phyloP scores from a whole-genome alignment of 2,888 invertebrate genomes.

The Colostygia pectinataria region DNA sequence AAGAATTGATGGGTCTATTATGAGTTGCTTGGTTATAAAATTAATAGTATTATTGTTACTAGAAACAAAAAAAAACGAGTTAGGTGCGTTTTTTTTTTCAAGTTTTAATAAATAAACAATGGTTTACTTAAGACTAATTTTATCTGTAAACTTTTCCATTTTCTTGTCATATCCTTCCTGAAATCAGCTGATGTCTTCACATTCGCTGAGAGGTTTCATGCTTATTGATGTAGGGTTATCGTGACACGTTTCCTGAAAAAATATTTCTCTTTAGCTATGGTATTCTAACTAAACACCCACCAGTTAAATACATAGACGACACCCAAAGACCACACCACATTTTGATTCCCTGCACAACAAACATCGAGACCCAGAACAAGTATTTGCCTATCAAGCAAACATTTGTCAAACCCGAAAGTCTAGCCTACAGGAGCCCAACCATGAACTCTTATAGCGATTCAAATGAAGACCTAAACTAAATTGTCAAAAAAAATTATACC shows the following conservation, averaged over 20 bases:
- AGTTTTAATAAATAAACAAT: slow-evolving; percentile 13
- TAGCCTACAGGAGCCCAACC: too few species aligned
- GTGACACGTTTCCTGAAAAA: slow-evolving; percentile 52
- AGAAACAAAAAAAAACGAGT: not conserved
- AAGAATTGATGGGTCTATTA: slow-evolving; percentile 5
- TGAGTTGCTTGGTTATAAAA: not conserved
- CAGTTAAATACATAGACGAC: too few species aligned
- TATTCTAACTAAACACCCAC: too few species aligned
- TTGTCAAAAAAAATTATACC: too few species aligned
- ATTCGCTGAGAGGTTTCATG: slow-evolving; percentile 65
- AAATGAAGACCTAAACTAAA: too few species aligned
- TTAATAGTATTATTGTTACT: not conserved
- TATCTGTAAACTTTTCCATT: not conserved
- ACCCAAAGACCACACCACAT: too few species aligned
- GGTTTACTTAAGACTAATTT: not conserved
- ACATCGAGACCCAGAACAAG: too few species aligned
- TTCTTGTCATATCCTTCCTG: not conserved
- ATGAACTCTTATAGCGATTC: too few species aligned
- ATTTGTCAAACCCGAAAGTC: too few species aligned
- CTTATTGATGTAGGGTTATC: slow-evolving; percentile 55
- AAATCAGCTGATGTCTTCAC: slow-evolving; percentile 52
- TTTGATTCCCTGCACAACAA: too few species aligned
- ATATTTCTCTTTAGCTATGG: too few species aligned
- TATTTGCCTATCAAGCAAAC: too few species aligned
- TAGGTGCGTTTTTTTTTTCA: slow-evolving; percentile 4